Conservation (phyloP, 2,797 vertebrate genomes). For the Thaleichthys pacificus region DNA sequence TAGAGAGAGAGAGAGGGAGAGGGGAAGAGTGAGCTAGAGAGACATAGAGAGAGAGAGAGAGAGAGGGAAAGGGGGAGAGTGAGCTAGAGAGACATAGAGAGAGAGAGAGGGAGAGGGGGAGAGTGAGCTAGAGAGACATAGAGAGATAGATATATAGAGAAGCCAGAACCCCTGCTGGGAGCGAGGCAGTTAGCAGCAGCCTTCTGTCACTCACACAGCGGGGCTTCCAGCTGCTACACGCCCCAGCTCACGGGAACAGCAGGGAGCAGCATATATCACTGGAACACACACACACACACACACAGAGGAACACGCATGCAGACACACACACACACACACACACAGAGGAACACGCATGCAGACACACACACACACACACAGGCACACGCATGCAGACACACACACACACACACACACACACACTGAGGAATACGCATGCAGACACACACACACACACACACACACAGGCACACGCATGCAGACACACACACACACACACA, state of each 20-base stretch:
- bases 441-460: background rate
- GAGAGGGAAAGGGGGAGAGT: constrained; percentile 15
- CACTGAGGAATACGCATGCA: background rate
- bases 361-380: constrained; percentile 35
- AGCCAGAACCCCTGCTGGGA: constrained; percentile 73
- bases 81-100: background rate
- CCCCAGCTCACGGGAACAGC: constrained; percentile 64
- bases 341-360: constrained; percentile 17
- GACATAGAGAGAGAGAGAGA: constrained; percentile 5
- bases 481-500: too few species aligned
- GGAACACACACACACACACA: constrained; percentile 71
- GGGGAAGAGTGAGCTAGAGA: constrained; percentile 15
- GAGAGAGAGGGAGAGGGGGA: constrained; percentile 25
- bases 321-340: constrained; percentile 9
- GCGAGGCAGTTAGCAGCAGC: constrained; percentile 69
- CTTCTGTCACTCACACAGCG: constrained; percentile 81
- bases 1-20: background rate
- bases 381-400: background rate
- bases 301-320: constrained; percentile 11
- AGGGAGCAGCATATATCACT: constrained; percentile 81
- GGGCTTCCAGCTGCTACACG: constrained; percentile 75
- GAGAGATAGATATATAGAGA: constrained; percentile 53
- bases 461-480: too few species aligned
- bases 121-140: background rate
- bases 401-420: too few species aligned